A percentile compares a stretch with the other conserved stretches of the same genome.
Conservation (phyloP, 2,888 invertebrate genomes). For the Desoria tigrina region DNA sequence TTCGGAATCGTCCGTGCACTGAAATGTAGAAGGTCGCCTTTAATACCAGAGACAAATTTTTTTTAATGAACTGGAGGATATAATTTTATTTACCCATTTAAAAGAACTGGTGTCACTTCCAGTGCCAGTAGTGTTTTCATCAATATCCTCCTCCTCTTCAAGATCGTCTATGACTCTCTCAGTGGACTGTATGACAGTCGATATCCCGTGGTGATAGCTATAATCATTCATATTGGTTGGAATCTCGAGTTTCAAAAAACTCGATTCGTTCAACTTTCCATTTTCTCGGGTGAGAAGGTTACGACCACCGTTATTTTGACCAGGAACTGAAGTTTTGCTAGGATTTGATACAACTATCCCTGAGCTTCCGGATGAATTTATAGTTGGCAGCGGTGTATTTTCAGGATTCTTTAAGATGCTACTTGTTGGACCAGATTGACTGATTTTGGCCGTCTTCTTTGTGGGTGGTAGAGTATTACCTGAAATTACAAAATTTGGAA, state of each 20-base stretch:
- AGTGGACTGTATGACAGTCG: background rate
- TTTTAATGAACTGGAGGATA: background rate
- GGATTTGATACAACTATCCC: background rate
- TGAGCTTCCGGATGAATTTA: background rate
- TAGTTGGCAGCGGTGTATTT: background rate
- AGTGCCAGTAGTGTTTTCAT: constrained; percentile 38
- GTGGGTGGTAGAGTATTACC: background rate
- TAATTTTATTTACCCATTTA: constrained; percentile 40
- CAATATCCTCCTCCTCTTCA: constrained; percentile 33
- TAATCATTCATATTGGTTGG: constrained; percentile 4
- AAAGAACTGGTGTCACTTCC: constrained; percentile 51
- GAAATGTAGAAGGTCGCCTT: constrained; percentile 12
- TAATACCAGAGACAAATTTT: background rate
- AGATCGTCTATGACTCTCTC: constrained; percentile 16
- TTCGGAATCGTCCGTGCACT: constrained; percentile 20
- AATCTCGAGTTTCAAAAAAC: no score
- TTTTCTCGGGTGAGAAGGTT: background rate
- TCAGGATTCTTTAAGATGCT: constrained; percentile 38
- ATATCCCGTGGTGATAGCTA: constrained; percentile 16
- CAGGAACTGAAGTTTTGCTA: background rate
- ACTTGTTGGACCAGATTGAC: constrained; percentile 12
- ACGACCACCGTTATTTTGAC: background rate
- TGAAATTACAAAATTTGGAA: background rate
- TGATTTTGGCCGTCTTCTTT: background rate
- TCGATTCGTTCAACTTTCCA: background rate